These are phyloP conservation scores for Xylophagus ater DNA, from an alignment of 2,888 invertebrate genomes.

Conservation along the genomic window DNA sequence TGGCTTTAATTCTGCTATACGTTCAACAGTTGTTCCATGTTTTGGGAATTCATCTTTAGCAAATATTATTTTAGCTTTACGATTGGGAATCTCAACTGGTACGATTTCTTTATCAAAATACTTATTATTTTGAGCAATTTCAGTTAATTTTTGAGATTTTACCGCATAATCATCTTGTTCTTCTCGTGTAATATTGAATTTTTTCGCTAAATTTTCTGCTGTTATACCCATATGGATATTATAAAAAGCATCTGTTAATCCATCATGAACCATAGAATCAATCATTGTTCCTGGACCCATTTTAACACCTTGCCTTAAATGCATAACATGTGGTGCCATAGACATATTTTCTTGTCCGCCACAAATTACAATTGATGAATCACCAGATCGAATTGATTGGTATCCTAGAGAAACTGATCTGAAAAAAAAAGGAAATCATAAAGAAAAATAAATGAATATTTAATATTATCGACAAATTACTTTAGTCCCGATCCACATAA, in stretches of 20 bases:
- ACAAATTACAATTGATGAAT: constrained; percentile 55
- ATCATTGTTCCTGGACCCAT: constrained; percentile 51
- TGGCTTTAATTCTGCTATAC: constrained; percentile 50
- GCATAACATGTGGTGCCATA: constrained; percentile 54
- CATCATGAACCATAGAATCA: constrained; percentile 59
- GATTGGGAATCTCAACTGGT: constrained; percentile 45
- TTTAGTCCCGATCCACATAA: constrained; percentile 74
- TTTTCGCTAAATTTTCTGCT: constrained; percentile 64
- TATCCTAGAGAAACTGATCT: constrained; percentile 57
- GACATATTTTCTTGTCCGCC: constrained; percentile 82
- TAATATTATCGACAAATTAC: constrained; percentile 34
- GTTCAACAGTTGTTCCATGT: constrained; percentile 47
- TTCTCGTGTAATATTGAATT: constrained; percentile 51
- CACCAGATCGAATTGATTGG: constrained; percentile 55
- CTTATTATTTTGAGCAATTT: constrained; percentile 48
- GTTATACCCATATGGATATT: constrained; percentile 72
- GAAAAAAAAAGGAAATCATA: constrained; percentile 12
- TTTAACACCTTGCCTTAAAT: constrained; percentile 52
- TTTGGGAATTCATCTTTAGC: constrained; percentile 60
- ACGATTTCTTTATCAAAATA: constrained; percentile 62
- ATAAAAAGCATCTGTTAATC: constrained; percentile 62
- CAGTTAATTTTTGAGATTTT: constrained; percentile 54
- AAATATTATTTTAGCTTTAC: constrained; percentile 41
- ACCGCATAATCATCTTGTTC: constrained; percentile 61
- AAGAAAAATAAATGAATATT: neutral